Evolutionary conservation across 2,113 vertebrate species (phyloP), one percentile per base, ranked within the genome.

Genomic region (Eleginops maclovinus): DNA sequence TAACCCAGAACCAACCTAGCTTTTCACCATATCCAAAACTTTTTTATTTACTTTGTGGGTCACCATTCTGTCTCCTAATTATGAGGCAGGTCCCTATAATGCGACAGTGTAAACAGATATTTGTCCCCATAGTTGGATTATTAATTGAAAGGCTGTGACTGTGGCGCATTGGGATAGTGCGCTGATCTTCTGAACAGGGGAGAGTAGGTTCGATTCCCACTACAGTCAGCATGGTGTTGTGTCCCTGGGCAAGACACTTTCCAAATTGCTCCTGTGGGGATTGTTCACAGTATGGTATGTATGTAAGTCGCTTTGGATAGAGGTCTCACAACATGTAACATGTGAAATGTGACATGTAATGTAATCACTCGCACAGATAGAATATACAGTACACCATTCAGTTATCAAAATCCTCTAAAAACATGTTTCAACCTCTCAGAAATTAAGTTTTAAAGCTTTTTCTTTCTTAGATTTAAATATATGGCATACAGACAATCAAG

Each of bases 11-110:
- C 58, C 44, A 50, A 41, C 49, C 61, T 19, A 72, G 67, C 14
- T 28, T 40, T 81, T 19, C 60, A 46, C 51, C 21, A 14, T 17
- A 71, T 46, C 7, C 44, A 58, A 47, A 66, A 44, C 28, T 50
- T 9, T 46, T 56, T 16, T 8, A 49, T 72, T 51, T 19, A 40
- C 62, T 46, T 70, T 72, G 15, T 47, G 36, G 4, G 56, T 5
- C 14, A 36, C 16, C 17, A 28, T 47, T 51, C 22, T 64, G 53
- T 26, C 44, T 67, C 14, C 31, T 63, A 31, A 40, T 43, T 43
- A 13, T n/a, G 21, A 58, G 19, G 0, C 0, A 9, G 66, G 44
- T 51, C 15, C 9, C 19, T 19, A 14, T 53, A 46, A 77, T 43
- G 10, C 8, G 9, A 47, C 53, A 10, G 13, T 41, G 17, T 58